These are phyloP conservation scores for Astreopora myriophthalma DNA, from an alignment of 64 coral and sea anemone genomes.

Conservation along the genomic window DNA sequence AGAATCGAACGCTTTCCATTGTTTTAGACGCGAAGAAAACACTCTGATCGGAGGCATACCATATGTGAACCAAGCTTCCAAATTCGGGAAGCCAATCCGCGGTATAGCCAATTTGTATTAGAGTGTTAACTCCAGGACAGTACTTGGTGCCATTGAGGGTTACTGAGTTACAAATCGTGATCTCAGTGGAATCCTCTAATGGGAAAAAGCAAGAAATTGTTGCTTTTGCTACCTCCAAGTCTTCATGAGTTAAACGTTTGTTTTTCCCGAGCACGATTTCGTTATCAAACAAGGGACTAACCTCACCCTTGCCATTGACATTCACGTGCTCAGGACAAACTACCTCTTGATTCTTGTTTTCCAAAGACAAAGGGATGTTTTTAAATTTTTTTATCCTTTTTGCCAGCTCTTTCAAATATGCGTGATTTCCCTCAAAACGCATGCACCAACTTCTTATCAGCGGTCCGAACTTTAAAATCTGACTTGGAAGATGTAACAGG, in stretches of 20 bases:
- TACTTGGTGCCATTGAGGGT: slow-evolving; percentile 18
- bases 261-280: neutral
- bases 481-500: neutral
- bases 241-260: neutral
- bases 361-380: slow-evolving; percentile 4
- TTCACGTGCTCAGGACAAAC: neutral
- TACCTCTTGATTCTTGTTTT: slow-evolving; percentile 16
- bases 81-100: slow-evolving; percentile 13
- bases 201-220: neutral
- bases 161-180: neutral
- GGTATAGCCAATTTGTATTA: neutral
- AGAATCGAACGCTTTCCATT: neutral
- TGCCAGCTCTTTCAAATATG: neutral
- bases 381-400: neutral
- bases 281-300: neutral
- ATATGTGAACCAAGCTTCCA: slow-evolving; percentile 6
- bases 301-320: neutral
- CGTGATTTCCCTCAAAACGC: slow-evolving; percentile 31
- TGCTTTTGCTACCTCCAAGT: neutral
- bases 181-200: neutral
- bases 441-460: slow-evolving; percentile 31
- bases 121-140: slow-evolving; percentile 17
- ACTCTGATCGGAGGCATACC: neutral
- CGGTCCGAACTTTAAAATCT: slow-evolving; percentile 5
- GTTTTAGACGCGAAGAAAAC: neutral